Evolutionary conservation across 2,113 vertebrate genomes (phyloP).

Genomic region (Alosa alosa): DNA sequence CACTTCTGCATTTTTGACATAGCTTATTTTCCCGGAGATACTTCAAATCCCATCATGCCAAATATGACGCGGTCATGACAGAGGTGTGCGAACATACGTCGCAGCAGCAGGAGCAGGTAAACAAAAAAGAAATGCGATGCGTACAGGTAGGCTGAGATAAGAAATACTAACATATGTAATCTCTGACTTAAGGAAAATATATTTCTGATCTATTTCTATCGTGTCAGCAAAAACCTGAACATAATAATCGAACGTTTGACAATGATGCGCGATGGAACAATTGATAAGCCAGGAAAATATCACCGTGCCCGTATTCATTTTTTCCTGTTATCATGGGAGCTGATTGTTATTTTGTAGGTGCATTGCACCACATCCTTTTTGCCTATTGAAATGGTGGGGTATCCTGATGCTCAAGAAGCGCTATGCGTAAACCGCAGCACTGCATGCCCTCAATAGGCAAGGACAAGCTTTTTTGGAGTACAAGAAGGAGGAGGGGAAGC

Average conservation of each 20-base stretch:
- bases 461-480: constrained; percentile 14
- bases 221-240: neutral
- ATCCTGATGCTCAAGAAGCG: neutral
- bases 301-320: neutral
- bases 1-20: neutral
- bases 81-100: constrained; percentile 4
- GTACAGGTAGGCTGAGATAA: neutral
- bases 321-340: neutral
- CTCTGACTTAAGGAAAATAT: neutral
- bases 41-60: constrained; percentile 48
- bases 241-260: neutral
- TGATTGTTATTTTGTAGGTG: neutral
- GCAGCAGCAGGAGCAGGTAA: constrained; percentile 63
- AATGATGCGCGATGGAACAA: neutral
- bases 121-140: constrained; percentile 57
- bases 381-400: neutral
- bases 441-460: constrained; percentile 20
- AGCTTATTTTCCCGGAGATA: neutral
- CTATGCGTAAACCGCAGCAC: constrained; percentile 12
- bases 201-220: neutral
- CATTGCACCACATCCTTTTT: neutral
- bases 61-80: neutral
- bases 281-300: neutral
- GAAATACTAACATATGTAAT: neutral
- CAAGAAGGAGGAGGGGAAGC: constrained; percentile 9